These are phyloP conservation scores for Acleris laterana DNA, from an alignment of 2,888 invertebrate species.

Conservation along the genomic window DNA sequence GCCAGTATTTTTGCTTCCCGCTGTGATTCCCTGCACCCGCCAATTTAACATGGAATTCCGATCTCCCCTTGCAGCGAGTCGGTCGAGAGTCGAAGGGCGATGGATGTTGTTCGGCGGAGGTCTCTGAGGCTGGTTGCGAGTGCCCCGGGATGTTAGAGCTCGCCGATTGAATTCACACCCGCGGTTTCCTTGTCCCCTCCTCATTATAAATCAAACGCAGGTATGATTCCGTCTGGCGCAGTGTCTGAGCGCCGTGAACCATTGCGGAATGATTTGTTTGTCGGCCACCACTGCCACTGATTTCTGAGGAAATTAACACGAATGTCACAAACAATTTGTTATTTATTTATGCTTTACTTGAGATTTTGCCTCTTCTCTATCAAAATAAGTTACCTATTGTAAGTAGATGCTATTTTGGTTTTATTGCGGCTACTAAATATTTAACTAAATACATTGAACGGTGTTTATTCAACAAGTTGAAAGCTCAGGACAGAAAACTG, in stretches of 20 bases:
- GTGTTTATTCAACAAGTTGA: conserved; percentile 15
- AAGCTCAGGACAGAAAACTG: conserved; percentile 16
- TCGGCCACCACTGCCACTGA: conserved; percentile 32
- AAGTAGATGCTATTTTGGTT: too few species aligned
- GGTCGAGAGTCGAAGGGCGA: conserved; percentile 36
- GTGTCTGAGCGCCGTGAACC: conserved; percentile 60
- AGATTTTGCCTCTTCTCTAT: not conserved
- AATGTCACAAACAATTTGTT: conserved; percentile 9
- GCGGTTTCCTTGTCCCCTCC: conserved; percentile 72
- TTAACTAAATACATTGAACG: too few species aligned
- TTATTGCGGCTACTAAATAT: too few species aligned
- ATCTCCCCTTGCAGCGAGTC: conserved; percentile 39
- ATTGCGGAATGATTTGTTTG: conserved; percentile 41
- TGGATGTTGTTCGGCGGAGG: conserved; percentile 46
- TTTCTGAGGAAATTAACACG: conserved; percentile 25
- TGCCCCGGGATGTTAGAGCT: conserved; percentile 63
- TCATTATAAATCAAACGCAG: conserved; percentile 83
- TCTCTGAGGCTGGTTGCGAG: conserved; percentile 54
- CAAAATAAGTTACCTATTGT: too few species aligned
- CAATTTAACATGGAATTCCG: conserved; percentile 56
- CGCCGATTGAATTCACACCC: conserved; percentile 77
- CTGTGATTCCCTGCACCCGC: conserved; percentile 66
- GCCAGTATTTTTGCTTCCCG: conserved; percentile 73
- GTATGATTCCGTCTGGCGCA: conserved; percentile 74
- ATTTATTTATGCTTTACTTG: conserved; percentile 6